phyloP scores from a whole-genome alignment of 2,113 vertebrate species.

The Zosterops japonicus region DNA sequence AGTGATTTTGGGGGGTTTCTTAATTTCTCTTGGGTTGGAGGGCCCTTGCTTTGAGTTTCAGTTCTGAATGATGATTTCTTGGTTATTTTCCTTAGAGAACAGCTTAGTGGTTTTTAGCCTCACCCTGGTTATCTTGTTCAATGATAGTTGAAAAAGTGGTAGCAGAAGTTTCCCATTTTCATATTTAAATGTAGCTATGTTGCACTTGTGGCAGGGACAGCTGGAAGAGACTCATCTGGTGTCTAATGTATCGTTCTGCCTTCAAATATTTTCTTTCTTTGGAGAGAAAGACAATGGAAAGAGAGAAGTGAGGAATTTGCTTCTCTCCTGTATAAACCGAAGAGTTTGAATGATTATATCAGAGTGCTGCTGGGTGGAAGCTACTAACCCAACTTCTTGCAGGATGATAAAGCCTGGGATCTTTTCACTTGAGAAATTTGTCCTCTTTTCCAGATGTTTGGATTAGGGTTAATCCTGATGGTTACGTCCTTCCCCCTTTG shows the following conservation, averaged over 20 bases:
- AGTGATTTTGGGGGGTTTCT: background rate
- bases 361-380: background rate
- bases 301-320: background rate
- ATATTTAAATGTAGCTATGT: background rate
- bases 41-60: background rate
- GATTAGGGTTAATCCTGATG: background rate
- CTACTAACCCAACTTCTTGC: background rate
- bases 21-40: background rate
- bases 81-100: background rate
- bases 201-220: background rate
- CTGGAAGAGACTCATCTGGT: background rate
- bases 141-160: background rate
- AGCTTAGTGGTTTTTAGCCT: background rate
- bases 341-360: fast-evolving
- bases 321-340: background rate
- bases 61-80: background rate
- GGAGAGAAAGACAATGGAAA: background rate
- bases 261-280: background rate
- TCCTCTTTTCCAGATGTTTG: background rate
- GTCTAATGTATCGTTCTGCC: background rate
- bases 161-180: background rate
- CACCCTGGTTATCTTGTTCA: background rate
- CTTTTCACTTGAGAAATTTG: background rate
- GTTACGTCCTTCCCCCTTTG: fast-evolving
- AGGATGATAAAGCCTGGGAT: background rate